phyloP scores from a whole-genome alignment of 2,888 invertebrate species.

The Nyleta sp. region DNA sequence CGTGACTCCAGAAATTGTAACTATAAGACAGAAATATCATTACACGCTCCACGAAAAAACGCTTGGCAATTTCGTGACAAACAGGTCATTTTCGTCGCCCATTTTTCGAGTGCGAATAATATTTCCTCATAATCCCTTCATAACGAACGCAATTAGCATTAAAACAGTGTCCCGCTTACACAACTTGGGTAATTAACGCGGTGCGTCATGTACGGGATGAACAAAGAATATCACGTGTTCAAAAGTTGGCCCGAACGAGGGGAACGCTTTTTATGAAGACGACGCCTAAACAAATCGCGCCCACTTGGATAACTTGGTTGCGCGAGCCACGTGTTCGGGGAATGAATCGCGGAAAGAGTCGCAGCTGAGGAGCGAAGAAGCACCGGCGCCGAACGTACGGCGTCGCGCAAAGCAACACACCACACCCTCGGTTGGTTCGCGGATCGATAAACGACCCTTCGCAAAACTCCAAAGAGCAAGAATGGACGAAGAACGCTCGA shows the following conservation, averaged over 20 bases:
- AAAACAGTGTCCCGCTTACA: constrained; percentile 22
- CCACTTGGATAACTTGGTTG: constrained; percentile 53
- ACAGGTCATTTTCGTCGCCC: not conserved
- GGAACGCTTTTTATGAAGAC: constrained; percentile 29
- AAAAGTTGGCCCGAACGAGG: not conserved
- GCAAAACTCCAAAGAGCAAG: constrained; percentile 64
- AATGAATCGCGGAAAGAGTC: constrained; percentile 37
- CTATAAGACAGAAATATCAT: too few relatives aligned
- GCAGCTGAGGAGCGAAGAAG: constrained; percentile 33
- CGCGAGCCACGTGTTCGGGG: constrained; percentile 71
- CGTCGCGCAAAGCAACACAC: constrained; percentile 65
- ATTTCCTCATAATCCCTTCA: constrained; percentile 40
- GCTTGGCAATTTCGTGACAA: too few relatives aligned
- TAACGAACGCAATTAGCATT: constrained; percentile 44
- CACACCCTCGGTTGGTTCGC: constrained; percentile 66
- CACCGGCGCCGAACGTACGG: constrained; percentile 69
- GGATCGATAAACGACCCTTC: constrained; percentile 73
- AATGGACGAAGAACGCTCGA: constrained; percentile 60
- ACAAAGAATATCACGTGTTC: constrained; percentile 55
- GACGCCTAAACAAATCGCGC: constrained; percentile 34
- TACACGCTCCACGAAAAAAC: not conserved
- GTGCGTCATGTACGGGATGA: constrained; percentile 27
- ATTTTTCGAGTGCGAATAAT: constrained; percentile 3
- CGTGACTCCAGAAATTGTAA: too few relatives aligned
- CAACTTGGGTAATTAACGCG: constrained; percentile 27